Evolutionary conservation across 2,888 invertebrate genomes (phyloP), one percentile per base, ranked within the genome.

Genomic region (Melinaea menophilus): DNA sequence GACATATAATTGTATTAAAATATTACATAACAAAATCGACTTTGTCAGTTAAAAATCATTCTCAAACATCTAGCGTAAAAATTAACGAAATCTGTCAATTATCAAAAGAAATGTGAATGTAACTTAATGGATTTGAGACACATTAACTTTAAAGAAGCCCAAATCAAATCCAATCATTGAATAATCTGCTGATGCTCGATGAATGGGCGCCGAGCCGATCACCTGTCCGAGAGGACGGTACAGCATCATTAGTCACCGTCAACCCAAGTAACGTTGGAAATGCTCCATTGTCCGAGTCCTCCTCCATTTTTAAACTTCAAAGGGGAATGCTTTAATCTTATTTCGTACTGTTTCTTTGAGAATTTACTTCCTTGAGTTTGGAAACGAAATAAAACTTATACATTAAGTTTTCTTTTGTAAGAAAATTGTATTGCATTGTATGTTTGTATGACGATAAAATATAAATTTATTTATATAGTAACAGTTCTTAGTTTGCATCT

Each of bases 201-300:
- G 80, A 80, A 84, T 81, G 81, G 82, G 75, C 83, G 72, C 74
- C 46, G 65, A 72, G 76, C 78, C 81, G 80, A 85, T 86, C 86
- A 86, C 86, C 87, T 85, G 85, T 85, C 85, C 79, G 78, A 82
- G 80, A 81, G 80, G 82, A 73, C 33, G 55, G 48, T 41, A 58
- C 46, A 55, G 58, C 54, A 62, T 56, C 70, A 65, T 70, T 70
- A 65, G 59, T 70, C 63, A 63, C 61, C 57, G 68, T 70, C 68
- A 41, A 55, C 54, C 57, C 61, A 55, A 46, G 66, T 63, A 58
- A 57, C 64, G 61, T 61, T 59, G 64, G 55, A 63, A 66, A 64
- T 55, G 62, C 65, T 48, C 68, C 63, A 69, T 68, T 69, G 66
- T 69, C 65, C 66, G 58, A 58, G 54, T 48, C 61, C 60, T 56